Base-by-base conservation (phyloP, 2,888 invertebrate species). In the Rhimphoctona megacephalus region DNA sequence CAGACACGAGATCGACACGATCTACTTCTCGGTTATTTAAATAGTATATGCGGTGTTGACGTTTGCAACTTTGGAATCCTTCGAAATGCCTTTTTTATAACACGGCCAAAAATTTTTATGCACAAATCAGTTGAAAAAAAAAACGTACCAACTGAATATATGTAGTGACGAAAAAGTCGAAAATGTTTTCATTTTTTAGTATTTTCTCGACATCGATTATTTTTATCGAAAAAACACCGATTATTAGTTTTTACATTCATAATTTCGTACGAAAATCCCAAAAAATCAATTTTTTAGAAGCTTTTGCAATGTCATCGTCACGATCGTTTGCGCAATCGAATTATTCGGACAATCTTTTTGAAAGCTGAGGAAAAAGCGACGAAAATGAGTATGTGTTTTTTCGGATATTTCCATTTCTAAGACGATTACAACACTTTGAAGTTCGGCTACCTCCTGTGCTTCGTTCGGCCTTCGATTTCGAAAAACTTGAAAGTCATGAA, bases 1-100 rank as follows among this genome's bases (percentile, higher is more conserved):
- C 80, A 33, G 52, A 72, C 74, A 69, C 33, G 54, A 70, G 80
- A 80, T 74, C 74, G 52, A 57, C 74, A 69, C 49, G 69, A 64
- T 70, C 33, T 69, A 70, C 54, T 57, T 54, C 54, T 61, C n/a
- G 25, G 19, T 17, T 73, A 66, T 64, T 57, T 43, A n/a, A n/a
- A n/a, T n/a, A n/a, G n/a, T n/a, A 64, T 54, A 36, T 14, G 4
- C 14, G 22, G 33, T 1, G 14, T 46, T 61, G 33, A 9, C 30
- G 30, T 61, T 61, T 30, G 17, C 17, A 61, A 30, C 61, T 30
- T 61, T 17, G 17, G 6, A 30, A 61, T 17, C 6, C 30, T 9
- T 4, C 6, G 6, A 7, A 30, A 30, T 30, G 1, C 11, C 1
- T 61, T 30, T 61, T 61, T 30, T 6, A 1, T 11, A 54, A 54